Base-by-base conservation (phyloP, 2,888 invertebrate genomes). In the Argynnis bischoffii region DNA sequence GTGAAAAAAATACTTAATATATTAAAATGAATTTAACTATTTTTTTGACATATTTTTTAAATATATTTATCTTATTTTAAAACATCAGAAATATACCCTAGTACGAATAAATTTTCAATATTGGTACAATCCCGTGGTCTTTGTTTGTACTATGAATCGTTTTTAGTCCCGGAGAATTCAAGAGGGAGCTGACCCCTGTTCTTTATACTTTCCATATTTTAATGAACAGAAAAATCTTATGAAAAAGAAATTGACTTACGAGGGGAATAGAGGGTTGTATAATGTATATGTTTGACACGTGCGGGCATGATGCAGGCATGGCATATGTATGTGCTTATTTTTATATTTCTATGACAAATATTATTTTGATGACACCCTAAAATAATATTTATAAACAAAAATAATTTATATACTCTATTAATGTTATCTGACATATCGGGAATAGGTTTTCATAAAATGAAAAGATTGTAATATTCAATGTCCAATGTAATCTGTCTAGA, bases 131-230 rank as follows among this genome's bases (percentile, higher is more conserved):
- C 55, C 59, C 47, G 51, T 69, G 15, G 21, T 61, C 35, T 59
- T 57, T 63, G 63, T 70, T 67, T 59, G 63, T 46, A 57, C 56
- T 63, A 65, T 55, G 63, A 65, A 69, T 72, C 21, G 55, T 71
- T 71, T 53, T 72, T 63, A 54, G 55, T 60, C 67, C 71, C 71
- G 64, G 67, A 59, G 54, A 55, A 61, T 35, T 59, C 57, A 15
- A 59, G 51, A 65, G 71, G 69, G 71, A 67, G 64, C 59, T 53
- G 66, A 66, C 71, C 71, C 69, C n/a, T 31, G 15, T 59, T 64
- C 47, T 57, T 63, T 55, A 51, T 57, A 50, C 46, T 53, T 57
- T 59, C 31, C 55, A 69, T 64, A 57, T 72, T 55, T 63, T 56
- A 64, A 65, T 63, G 64, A 64, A 67, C 64, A 63, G 55, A 57